Evolutionary conservation across 2,888 invertebrate species (phyloP).

Genomic region (Macaria liturata): DNA sequence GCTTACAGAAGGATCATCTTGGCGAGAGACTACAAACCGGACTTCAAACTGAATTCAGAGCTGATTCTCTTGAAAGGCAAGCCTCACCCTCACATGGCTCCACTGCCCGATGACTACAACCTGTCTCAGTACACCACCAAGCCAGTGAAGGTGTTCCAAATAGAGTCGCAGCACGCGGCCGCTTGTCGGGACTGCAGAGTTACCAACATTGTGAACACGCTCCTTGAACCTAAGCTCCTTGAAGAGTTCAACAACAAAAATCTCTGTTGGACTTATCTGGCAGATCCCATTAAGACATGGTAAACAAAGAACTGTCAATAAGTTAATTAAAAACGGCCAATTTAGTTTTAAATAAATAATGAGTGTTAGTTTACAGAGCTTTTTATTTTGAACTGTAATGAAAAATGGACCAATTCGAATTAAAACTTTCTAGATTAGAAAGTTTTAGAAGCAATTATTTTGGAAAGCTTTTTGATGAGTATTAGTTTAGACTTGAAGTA

Average conservation of each 20-base stretch:
- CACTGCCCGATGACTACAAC: constrained; percentile 42
- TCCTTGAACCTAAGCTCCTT: constrained; percentile 39
- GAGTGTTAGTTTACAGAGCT: constrained; percentile 11
- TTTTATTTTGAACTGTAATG: constrained; percentile 13
- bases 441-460: constrained; percentile 7
- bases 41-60: constrained; percentile 43
- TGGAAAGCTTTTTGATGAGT: constrained; percentile 5
- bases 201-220: constrained; percentile 45
- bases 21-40: constrained; percentile 41
- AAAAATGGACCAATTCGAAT: not conserved
- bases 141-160: constrained; percentile 40
- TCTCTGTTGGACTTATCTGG: constrained; percentile 37
- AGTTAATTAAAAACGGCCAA: constrained; percentile 38
- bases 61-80: constrained; percentile 46
- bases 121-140: constrained; percentile 43
- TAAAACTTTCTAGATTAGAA: constrained; percentile 8
- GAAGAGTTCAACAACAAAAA: constrained; percentile 44
- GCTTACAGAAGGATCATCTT: constrained; percentile 45
- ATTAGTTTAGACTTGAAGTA: constrained; percentile 3
- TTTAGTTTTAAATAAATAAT: constrained; percentile 26
- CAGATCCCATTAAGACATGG: constrained; percentile 18
- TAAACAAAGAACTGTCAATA: constrained; percentile 18
- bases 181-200: constrained; percentile 41
- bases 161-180: constrained; percentile 40
- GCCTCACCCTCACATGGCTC: constrained; percentile 37